Evolutionary conservation across 2,888 invertebrate genomes (phyloP).

Genomic region (Nomada fabriciana): DNA sequence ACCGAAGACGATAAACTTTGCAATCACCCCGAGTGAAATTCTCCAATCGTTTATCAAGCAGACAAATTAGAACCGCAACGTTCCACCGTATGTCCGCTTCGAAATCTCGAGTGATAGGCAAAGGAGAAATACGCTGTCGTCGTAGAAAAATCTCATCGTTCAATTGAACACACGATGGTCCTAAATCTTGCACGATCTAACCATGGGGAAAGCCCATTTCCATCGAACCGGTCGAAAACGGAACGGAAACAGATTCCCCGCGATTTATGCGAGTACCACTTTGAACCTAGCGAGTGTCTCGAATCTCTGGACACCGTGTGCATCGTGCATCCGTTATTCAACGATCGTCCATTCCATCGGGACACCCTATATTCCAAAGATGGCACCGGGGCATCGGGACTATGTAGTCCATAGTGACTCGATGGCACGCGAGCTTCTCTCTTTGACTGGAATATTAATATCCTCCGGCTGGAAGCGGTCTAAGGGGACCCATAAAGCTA

Average conservation of each 20-base stretch:
- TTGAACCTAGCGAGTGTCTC: conserved; percentile 49
- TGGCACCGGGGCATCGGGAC: conserved; percentile 68
- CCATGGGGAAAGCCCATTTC: not conserved
- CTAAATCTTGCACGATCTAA: not conserved
- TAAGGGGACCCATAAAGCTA: conserved; percentile 65
- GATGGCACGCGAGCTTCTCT: conserved; percentile 67
- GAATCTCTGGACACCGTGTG: conserved; percentile 38
- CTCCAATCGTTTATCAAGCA: too few species aligned
- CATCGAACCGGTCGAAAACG: not conserved
- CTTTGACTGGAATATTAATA: conserved; percentile 74
- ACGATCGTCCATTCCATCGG: conserved; percentile 65
- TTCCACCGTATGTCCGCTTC: too few species aligned
- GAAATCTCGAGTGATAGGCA: not conserved
- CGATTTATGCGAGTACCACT: conserved; percentile 34
- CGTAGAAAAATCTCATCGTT: conserved; percentile 9
- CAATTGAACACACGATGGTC: not conserved
- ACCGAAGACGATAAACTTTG: too few species aligned
- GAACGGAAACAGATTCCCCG: conserved; percentile 28
- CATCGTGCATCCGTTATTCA: conserved; percentile 67
- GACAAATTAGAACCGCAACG: too few species aligned
- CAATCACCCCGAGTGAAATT: too few species aligned
- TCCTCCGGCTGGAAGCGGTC: conserved; percentile 55
- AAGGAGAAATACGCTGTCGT: not conserved
- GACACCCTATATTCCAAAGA: conserved; percentile 73
- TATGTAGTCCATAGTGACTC: conserved; percentile 56